Percentiles rank a stretch among this genome's conserved stretches.
Conservation (phyloP, 2,888 invertebrate genomes). For the Cancer borealis region DNA sequence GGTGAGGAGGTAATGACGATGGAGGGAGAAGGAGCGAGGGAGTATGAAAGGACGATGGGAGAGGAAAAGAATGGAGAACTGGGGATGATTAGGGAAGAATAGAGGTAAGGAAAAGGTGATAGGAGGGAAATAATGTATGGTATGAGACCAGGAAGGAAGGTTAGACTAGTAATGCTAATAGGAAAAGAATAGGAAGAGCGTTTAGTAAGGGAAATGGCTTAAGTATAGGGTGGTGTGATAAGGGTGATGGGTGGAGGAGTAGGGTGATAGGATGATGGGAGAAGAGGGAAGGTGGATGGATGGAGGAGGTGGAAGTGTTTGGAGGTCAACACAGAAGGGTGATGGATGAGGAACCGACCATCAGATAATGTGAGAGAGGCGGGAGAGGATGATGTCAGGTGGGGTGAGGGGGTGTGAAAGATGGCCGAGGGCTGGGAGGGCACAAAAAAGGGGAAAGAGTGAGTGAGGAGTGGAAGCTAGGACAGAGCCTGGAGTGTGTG, state of each 20-base stretch:
- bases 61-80: background rate
- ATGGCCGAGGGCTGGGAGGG: background rate
- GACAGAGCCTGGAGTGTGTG: background rate
- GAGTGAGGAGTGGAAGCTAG: background rate
- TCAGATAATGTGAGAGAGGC: background rate
- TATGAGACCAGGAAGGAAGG: too few relatives aligned
- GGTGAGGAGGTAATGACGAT: slow-evolving; percentile 5
- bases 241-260: background rate
- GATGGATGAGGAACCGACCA: slow-evolving; percentile 20
- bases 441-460: background rate
- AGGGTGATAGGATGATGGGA: background rate
- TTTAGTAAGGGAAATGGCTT: too few relatives aligned
- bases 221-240: background rate
- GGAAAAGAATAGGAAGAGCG: too few relatives aligned
- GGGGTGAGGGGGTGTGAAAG: background rate
- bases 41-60: background rate
- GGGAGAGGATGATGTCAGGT: slow-evolving; percentile 10
- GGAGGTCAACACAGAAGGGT: slow-evolving; percentile 11
- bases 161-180: too few relatives aligned
- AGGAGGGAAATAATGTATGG: too few relatives aligned
- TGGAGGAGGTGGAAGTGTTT: background rate
- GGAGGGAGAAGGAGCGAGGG: background rate
- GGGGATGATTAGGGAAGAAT: background rate
- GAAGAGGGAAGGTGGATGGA: too few relatives aligned
- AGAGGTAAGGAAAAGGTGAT: background rate